These are phyloP conservation scores for Dorcus parallelipipedus DNA, from an alignment of 2,888 invertebrate species.

Conservation along the genomic window DNA sequence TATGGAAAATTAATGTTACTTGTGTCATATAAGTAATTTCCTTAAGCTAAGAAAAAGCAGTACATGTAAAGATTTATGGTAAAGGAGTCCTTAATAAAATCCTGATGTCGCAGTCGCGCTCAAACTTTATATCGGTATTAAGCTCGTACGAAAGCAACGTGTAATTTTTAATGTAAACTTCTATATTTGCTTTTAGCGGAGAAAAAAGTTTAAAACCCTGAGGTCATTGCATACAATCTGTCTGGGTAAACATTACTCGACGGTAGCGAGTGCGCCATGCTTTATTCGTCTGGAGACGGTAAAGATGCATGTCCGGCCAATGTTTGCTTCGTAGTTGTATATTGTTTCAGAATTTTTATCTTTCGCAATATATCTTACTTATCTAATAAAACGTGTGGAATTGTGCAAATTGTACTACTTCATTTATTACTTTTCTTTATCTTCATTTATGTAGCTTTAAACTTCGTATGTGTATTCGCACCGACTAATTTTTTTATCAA, in stretches of 20 bases:
- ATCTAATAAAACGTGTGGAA: too few species aligned
- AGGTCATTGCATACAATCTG: constrained; percentile 30
- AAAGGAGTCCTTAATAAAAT: not conserved
- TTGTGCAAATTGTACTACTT: too few species aligned
- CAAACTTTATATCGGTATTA: constrained; percentile 21
- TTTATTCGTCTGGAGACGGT: constrained; percentile 26
- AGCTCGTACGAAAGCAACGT: constrained; percentile 26
- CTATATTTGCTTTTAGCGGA: constrained; percentile 20
- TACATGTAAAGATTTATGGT: not conserved
- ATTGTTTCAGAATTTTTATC: constrained; percentile 17
- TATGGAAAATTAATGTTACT: too few species aligned
- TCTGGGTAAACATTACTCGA: constrained; percentile 26
- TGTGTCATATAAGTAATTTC: too few species aligned
- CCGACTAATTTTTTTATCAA: too few species aligned
- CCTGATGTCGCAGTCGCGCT: constrained; percentile 10
- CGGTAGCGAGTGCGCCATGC: constrained; percentile 21
- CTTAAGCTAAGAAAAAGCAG: too few species aligned
- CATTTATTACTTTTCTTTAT: too few species aligned
- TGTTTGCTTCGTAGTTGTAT: constrained; percentile 26
- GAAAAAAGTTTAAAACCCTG: constrained; percentile 18
- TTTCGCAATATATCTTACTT: too few species aligned
- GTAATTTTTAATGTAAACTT: constrained; percentile 31
- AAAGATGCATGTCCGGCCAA: constrained; percentile 26
- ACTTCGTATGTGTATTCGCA: too few species aligned
- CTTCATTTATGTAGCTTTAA: too few species aligned